Conservation (phyloP, 2,113 vertebrate genomes). For the Erinaceus europaeus region DNA sequence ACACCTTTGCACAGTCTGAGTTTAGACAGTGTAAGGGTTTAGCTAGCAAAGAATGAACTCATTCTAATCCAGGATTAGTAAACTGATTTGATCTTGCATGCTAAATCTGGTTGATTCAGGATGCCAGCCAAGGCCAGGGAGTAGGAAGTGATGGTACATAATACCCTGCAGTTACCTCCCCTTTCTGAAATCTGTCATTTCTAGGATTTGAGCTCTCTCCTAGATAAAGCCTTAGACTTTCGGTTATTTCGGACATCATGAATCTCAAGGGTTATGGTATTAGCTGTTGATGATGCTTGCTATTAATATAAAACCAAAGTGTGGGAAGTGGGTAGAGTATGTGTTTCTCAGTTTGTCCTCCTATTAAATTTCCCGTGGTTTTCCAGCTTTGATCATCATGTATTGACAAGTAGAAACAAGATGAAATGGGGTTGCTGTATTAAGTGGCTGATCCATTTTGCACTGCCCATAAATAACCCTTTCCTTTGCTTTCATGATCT, state of each 20-base stretch:
- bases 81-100: constrained; percentile 35
- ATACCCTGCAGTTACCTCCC: not conserved
- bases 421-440: not conserved
- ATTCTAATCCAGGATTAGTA: constrained; percentile 4
- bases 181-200: not conserved
- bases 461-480: not conserved
- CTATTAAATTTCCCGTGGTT: not conserved
- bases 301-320: not conserved
- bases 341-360: not conserved
- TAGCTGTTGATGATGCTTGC: not conserved
- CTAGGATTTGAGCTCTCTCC: not conserved
- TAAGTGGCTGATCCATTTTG: not conserved
- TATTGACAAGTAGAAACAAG: not conserved
- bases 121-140: not conserved
- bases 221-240: not conserved
- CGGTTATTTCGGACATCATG: not conserved
- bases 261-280: not conserved
- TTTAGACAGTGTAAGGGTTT: constrained; percentile 9
- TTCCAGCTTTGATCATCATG: constrained; percentile 6
- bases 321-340: not conserved
- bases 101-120: constrained; percentile 15
- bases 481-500: constrained; percentile 33
- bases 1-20: not conserved
- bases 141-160: not conserved
- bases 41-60: not conserved